Conservation (phyloP, 2,888 invertebrate genomes). For the Sphaeridia pumilis region DNA sequence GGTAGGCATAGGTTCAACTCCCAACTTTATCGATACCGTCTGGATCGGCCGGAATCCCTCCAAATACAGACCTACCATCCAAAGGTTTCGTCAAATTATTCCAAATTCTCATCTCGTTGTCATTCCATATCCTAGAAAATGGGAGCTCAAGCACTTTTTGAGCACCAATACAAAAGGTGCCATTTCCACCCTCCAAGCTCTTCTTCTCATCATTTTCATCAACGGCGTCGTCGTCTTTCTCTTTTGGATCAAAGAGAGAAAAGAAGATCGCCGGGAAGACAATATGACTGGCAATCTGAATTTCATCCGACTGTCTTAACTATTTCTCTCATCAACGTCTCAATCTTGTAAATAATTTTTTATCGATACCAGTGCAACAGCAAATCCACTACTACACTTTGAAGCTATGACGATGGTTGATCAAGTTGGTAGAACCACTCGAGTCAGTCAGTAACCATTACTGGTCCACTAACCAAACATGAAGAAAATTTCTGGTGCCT, state of each 20-base stretch:
- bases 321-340: not conserved
- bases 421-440: no score
- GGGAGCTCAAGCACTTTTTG: slow-evolving; percentile 16
- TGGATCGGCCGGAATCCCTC: slow-evolving; percentile 52
- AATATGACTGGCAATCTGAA: slow-evolving; percentile 6
- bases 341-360: no score
- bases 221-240: slow-evolving; percentile 11
- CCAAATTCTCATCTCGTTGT: slow-evolving; percentile 97
- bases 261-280: slow-evolving; percentile 10
- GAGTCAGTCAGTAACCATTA: no score
- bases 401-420: no score
- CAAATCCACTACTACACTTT: no score
- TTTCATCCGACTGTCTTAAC: slow-evolving; percentile 13
- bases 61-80: slow-evolving; percentile 36
- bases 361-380: no score
- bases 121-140: slow-evolving; percentile 58
- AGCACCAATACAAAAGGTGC: slow-evolving; percentile 8
- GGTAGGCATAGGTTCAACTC: slow-evolving; percentile 91
- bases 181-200: slow-evolving; percentile 13
- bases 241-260: slow-evolving; percentile 13
- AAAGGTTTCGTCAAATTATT: slow-evolving; percentile 81
- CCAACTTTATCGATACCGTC: slow-evolving; percentile 89
- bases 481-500: no score
- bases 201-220: slow-evolving; percentile 11
- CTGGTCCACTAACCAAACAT: no score